These are phyloP conservation scores for Xiphydria camelus DNA, from an alignment of 2,888 invertebrate genomes.

Conservation along the genomic window DNA sequence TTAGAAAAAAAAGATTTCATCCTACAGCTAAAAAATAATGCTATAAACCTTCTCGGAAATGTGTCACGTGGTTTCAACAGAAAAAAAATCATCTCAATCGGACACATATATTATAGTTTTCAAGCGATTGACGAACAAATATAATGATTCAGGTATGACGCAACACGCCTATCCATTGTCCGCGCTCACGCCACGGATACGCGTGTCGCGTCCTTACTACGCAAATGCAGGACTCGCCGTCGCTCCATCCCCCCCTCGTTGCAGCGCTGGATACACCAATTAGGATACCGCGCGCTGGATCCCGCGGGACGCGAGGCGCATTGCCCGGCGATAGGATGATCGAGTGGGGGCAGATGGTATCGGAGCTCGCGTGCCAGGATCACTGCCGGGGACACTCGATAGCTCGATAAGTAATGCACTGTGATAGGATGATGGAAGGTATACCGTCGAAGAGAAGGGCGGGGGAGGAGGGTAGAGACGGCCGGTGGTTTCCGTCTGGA, in stretches of 20 bases:
- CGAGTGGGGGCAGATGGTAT: constrained; percentile 47
- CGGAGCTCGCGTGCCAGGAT: constrained; percentile 48
- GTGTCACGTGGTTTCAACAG: too few species aligned
- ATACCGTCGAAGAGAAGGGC: constrained; percentile 13
- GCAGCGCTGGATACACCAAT: constrained; percentile 4
- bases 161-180: too few species aligned
- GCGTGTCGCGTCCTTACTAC: not conserved
- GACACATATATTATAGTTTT: too few species aligned
- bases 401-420: constrained; percentile 47
- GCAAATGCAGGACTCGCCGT: not conserved
- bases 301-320: constrained; percentile 22
- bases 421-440: constrained; percentile 43
- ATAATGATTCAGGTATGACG: too few species aligned
- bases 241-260: not conserved
- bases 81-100: too few species aligned
- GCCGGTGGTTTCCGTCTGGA: constrained; percentile 5
- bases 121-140: too few species aligned
- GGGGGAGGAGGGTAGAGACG: constrained; percentile 4
- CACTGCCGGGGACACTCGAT: constrained; percentile 43
- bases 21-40: too few species aligned
- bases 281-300: constrained; percentile 1
- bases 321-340: constrained; percentile 51
- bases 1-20: too few species aligned
- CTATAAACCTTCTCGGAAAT: too few species aligned
- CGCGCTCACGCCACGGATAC: too few species aligned